Evolutionary conservation across 1,140 invertebrate species (phyloP).

Genomic region (Metaphire vulgaris): DNA sequence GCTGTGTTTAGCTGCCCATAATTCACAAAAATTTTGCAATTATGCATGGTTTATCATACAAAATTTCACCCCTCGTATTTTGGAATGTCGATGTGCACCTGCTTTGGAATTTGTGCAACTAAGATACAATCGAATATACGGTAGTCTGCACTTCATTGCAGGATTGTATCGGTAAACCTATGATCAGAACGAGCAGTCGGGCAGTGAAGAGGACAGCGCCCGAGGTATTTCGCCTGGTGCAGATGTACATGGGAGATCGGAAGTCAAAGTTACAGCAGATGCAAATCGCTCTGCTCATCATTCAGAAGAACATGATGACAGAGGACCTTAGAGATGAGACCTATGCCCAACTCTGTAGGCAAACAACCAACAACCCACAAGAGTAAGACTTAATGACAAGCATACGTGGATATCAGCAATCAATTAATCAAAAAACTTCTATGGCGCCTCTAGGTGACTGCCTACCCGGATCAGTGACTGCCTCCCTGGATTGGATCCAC

Average conservation of each 20-base stretch:
- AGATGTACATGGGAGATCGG: constrained; percentile 94
- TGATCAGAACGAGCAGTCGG: constrained; percentile 81
- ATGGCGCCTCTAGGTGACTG: too few species aligned
- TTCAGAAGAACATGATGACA: constrained; percentile 73
- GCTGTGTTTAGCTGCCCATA: too few species aligned
- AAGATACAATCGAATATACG: too few species aligned
- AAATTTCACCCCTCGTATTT: too few species aligned
- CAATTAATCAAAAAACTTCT: too few species aligned
- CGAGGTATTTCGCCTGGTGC: constrained; percentile 85
- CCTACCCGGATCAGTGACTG: too few species aligned
- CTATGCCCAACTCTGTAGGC: constrained; percentile 86
- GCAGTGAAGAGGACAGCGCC: constrained; percentile 82
- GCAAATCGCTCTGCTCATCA: constrained; percentile 75
- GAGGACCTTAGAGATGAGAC: constrained; percentile 77
- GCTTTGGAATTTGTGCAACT: too few species aligned
- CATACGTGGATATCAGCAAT: too few species aligned
- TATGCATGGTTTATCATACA: too few species aligned
- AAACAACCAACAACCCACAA: constrained; percentile 89
- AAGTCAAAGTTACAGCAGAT: constrained; percentile 62
- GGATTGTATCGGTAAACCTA: constrained; percentile 82
- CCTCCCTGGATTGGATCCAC: too few species aligned
- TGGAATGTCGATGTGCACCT: too few species aligned
- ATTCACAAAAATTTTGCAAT: too few species aligned
- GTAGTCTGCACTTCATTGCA: constrained; percentile 41
- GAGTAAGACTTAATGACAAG: constrained; percentile 55